Conservation (phyloP, 2,113 vertebrate species). For the Urocitellus parryii region DNA sequence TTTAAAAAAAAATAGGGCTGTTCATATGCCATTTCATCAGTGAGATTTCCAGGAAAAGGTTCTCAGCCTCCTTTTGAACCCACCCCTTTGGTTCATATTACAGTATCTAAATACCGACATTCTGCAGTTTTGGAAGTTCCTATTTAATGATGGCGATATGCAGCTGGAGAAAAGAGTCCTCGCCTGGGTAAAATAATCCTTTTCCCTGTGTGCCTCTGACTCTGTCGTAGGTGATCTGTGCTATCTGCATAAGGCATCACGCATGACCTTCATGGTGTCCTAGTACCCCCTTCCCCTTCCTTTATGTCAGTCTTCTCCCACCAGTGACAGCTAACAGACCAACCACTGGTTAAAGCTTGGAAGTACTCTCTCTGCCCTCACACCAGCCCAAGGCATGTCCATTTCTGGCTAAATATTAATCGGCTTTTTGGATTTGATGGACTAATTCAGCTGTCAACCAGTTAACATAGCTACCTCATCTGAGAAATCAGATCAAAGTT, state of each 20-base stretch:
- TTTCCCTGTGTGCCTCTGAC: neutral
- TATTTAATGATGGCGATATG: neutral
- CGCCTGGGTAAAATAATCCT: neutral
- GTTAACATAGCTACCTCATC: neutral
- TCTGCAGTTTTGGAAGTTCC: neutral
- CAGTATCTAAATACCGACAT: neutral
- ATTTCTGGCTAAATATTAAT: slow-evolving; percentile 47
- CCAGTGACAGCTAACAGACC: neutral
- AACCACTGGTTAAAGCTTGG: neutral
- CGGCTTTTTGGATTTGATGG: neutral
- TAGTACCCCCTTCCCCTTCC: neutral
- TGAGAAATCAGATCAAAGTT: neutral
- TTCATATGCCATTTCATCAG: neutral
- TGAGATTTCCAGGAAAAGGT: neutral
- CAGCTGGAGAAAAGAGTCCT: neutral
- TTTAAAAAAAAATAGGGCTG: neutral
- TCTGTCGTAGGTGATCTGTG: neutral
- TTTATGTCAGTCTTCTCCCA: neutral
- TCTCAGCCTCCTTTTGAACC: neutral
- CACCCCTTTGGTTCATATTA: neutral
- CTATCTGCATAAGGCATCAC: neutral
- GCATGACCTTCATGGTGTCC: neutral
- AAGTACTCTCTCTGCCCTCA: neutral
- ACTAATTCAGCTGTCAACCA: neutral
- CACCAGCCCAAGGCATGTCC: neutral